Evolutionary conservation across 2,113 vertebrate species (phyloP), one percentile per base, ranked within the genome.

Genomic region (Panurus biarmicus): DNA sequence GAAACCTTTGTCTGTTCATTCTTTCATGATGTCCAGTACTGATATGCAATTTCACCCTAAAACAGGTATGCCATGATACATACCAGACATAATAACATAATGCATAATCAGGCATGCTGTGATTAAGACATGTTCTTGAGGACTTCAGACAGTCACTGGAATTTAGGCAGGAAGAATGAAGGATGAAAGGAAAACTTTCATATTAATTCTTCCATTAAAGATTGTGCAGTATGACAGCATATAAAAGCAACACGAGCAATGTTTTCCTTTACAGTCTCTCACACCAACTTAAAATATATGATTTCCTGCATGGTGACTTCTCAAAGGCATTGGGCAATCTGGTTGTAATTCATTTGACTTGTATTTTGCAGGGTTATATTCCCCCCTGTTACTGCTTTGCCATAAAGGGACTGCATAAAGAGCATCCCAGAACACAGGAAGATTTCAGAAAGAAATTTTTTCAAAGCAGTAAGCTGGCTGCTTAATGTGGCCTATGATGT

Each of bases 401-500:
- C 53, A 35, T 90, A 87, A 90, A 90, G 86, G 10, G 40, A 57
- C 48, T 89, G 48, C 48, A 53, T 61, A 94, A 94, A 81, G 36
- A 81, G 12, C 66, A 93, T 50, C 80, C 38, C 73, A 92, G 80
- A 95, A 45, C 28, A 65, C 25, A 57, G 45, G 42, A 65, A 89
- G 83, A 72, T 45, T 92, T 94, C 77, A 94, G 89, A 92, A 82
- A 50, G 70, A 75, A 57, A 1, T 54, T 64, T 90, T 94, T 95
- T 89, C 44, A 92, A 91, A 94, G 45, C n/a, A 76, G 77, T 87
- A 85, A 95, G 23, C 67, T 92, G 71, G 35, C 70, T 79, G 84
- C 40, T 94, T 89, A 82, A 50, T 84, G 57, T 53, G 48, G 69
- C 9, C 25, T 86, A 25, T 87, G 81, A 65, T 11, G n/a, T 94